Evolutionary conservation across 2,888 invertebrate species (phyloP), one percentile per base, ranked within the genome.

Genomic region (Drosophila fulvimacula): DNA sequence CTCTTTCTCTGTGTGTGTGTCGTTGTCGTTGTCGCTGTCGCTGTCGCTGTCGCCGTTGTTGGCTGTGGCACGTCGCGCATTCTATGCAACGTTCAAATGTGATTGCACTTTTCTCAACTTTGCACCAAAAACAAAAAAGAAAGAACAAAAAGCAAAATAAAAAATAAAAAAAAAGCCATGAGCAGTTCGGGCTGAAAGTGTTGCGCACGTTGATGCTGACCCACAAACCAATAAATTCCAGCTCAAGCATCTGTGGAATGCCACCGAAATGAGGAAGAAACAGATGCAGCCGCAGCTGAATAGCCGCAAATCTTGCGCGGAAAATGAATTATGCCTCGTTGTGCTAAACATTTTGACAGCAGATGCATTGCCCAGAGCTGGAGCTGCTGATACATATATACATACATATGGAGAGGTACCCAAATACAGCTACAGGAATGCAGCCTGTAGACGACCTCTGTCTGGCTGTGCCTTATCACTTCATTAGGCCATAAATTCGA

Each of bases 141-240:
- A 62, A 30, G 49, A 34, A 19, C 19, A 52, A n/a, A 24, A 5
- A 24, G 27, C 5, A 30, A 2, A 38, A 5, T 17, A 30, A 32
- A 42, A 41, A 34, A 64, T n/a, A 3, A 19, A 17, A 32, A 49
- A 48, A 34, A 52, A 21, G 21, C 6, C 41, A 42, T 34, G 57
- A 72, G 17, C 62, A 39, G 32, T 36, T 72, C 27, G 48, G 55
- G 65, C 76, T 56, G 81, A 76, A 76, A 80, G 76, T 76, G 81
- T 76, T 76, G 51, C 51, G 76, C 76, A 59, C 69, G 56, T 44
- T 69, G 56, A 75, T 69, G 76, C 68, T 86, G 85, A 85, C 85
- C 85, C 89, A 85, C 88, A 85, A 85, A 90, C 82, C 89, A 87
- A 84, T 84, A 84, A 90, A 90, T 84, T 84, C 90, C 84, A 88